A percentile compares a stretch with the other conserved stretches of the same genome.
Evolutionary conservation across 2,888 invertebrate species (phyloP).

Genomic region (Lordiphosa fenestrarum): DNA sequence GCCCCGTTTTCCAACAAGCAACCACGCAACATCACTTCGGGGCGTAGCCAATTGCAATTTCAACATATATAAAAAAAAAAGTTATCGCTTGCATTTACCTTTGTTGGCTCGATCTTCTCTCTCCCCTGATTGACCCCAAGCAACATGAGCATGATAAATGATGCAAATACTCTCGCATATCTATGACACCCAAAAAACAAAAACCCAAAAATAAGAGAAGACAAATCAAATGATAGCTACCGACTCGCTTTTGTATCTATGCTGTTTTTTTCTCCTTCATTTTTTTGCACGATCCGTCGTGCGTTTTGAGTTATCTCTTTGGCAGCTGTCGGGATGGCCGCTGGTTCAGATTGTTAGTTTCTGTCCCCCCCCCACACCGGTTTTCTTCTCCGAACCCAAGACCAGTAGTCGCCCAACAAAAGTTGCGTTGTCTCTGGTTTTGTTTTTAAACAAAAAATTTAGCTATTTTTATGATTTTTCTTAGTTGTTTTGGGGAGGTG

Average conservation of each 20-base stretch:
- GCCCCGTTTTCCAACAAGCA: constrained; percentile 28
- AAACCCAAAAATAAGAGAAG: background rate
- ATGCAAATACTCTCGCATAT: constrained; percentile 42
- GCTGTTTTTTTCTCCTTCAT: background rate
- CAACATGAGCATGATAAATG: constrained; percentile 59
- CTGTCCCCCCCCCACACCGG: constrained; percentile 15
- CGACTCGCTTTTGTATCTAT: constrained; percentile 36
- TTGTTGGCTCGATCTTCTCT: constrained; percentile 24
- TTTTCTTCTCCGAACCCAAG: constrained; percentile 22
- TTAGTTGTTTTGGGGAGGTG: constrained; percentile 2
- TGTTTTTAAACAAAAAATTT: constrained; percentile 1
- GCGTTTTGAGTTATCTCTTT: constrained; percentile 43
- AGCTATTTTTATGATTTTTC: constrained; percentile 8
- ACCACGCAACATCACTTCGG: constrained; percentile 31
- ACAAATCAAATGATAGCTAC: constrained; percentile 7
- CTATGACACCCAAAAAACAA: constrained; percentile 28
- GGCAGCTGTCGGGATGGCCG: constrained; percentile 45
- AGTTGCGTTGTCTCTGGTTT: constrained; percentile 15
- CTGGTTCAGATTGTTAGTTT: constrained; percentile 5
- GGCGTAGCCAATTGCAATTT: constrained; percentile 50
- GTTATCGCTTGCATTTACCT: constrained; percentile 15
- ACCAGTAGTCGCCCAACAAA: constrained; percentile 42
- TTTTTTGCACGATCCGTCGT: constrained; percentile 49
- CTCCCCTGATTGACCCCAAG: constrained; percentile 34
- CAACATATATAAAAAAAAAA: constrained; percentile 32